These are phyloP conservation scores for Prolemur simus DNA, from an alignment of 2,113 vertebrate genomes.

Conservation along the genomic window DNA sequence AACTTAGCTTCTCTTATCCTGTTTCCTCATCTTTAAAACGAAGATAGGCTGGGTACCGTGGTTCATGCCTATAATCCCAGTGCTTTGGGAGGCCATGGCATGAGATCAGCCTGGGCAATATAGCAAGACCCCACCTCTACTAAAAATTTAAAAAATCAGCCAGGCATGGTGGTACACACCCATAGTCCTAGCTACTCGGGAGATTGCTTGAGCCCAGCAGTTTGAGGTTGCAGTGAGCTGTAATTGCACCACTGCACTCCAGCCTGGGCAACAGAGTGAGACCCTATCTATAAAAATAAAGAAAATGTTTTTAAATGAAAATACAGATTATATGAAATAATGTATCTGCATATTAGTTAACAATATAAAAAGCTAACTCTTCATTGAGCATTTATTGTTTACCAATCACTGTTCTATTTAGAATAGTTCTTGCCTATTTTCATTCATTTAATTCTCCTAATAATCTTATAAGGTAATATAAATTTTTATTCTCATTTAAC, in stretches of 20 bases:
- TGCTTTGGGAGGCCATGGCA: too few species aligned
- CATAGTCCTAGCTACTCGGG: too few species aligned
- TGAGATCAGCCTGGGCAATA: too few species aligned
- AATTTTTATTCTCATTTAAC: neutral
- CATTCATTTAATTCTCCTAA: neutral
- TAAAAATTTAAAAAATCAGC: too few species aligned
- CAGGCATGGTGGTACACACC: too few species aligned
- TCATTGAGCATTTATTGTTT: constrained; percentile 2
- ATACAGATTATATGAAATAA: neutral
- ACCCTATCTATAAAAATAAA: too few species aligned
- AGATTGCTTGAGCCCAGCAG: too few species aligned
- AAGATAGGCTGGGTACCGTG: neutral
- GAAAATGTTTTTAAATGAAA: neutral
- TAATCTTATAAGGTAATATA: neutral
- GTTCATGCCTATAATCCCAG: too few species aligned
- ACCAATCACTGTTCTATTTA: neutral
- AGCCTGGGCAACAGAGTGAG: too few species aligned
- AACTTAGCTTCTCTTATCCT: constrained; percentile 6
- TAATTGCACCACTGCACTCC: too few species aligned
- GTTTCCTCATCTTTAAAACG: constrained; percentile 26
- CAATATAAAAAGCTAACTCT: neutral
- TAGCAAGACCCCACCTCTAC: too few species aligned
- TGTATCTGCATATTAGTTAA: neutral
- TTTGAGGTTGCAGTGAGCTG: too few species aligned
- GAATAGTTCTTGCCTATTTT: neutral